Evolutionary conservation across 2,113 vertebrate species (phyloP).

Genomic region (Acanthisitta chloris): DNA sequence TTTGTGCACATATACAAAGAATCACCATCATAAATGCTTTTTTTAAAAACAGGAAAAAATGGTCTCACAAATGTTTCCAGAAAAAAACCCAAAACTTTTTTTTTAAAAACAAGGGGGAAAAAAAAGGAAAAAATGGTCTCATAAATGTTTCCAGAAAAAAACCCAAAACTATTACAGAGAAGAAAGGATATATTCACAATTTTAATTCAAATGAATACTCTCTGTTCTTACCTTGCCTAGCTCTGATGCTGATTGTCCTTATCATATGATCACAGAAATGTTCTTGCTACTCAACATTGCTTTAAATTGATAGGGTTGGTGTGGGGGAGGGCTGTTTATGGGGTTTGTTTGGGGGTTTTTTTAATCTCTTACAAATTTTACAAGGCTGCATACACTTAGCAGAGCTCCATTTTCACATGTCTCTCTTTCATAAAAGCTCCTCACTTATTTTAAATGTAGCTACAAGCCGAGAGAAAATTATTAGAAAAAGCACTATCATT

Average conservation of each 20-base stretch:
- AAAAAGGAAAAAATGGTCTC: neutral
- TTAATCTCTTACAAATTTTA: slow-evolving; percentile 25
- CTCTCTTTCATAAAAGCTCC: slow-evolving; percentile 13
- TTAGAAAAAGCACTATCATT: slow-evolving; percentile 30
- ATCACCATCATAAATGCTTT: neutral
- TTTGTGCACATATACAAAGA: accelerated
- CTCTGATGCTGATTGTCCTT: neutral
- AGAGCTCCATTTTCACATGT: neutral
- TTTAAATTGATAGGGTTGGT: neutral
- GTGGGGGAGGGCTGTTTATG: neutral
- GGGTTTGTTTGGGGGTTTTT: neutral
- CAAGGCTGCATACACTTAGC: neutral
- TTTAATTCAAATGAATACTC: neutral
- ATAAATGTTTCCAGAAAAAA: neutral
- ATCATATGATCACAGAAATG: neutral
- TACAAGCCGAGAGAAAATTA: neutral
- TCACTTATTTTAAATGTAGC: slow-evolving; percentile 55
- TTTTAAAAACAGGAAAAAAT: neutral
- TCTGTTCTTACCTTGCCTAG: neutral
- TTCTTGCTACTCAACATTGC: neutral
- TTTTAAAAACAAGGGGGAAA: neutral
- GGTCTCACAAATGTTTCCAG: neutral
- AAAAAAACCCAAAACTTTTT: no score
- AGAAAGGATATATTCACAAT: neutral
- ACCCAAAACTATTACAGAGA: neutral